phyloP scores from a whole-genome alignment of 2,797 vertebrate genomes.

The Oophaga sylvatica region DNA sequence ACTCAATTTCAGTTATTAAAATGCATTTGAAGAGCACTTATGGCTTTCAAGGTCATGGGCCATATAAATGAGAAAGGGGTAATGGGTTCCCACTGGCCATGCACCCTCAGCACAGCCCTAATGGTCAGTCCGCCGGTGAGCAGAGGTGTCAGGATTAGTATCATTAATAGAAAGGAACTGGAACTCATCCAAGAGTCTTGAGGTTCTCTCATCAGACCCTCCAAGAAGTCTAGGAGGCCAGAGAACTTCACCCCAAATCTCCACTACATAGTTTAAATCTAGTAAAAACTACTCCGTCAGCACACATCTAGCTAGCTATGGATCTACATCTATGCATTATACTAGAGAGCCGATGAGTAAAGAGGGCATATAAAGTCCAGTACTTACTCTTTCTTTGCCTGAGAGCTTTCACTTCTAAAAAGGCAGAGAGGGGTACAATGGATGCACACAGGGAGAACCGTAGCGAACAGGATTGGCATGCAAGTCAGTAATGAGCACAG shows the following conservation, averaged over 20 bases:
- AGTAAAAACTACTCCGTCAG: not conserved
- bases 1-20: not conserved
- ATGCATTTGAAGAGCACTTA: not conserved
- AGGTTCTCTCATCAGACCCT: not conserved
- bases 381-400: constrained; percentile 81
- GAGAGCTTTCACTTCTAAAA: constrained; percentile 74
- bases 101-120: not conserved
- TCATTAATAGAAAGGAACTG: not conserved
- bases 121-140: not conserved
- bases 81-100: not conserved
- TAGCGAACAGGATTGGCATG: constrained; percentile 50
- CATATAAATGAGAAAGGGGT: not conserved
- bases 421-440: constrained; percentile 65
- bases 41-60: not conserved
- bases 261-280: not conserved
- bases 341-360: not conserved
- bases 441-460: constrained; percentile 58
- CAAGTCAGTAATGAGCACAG: constrained; percentile 61
- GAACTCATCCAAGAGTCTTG: not conserved
- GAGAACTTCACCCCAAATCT: not conserved
- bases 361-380: not conserved
- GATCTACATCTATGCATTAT: not conserved
- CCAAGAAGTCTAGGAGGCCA: not conserved
- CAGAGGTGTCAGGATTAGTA: not conserved
- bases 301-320: not conserved